Percentiles rank a stretch among this genome's conserved stretches.
Conservation (phyloP, 53 echinoderm and acorn worm species). For the Holothuria scabra region DNA sequence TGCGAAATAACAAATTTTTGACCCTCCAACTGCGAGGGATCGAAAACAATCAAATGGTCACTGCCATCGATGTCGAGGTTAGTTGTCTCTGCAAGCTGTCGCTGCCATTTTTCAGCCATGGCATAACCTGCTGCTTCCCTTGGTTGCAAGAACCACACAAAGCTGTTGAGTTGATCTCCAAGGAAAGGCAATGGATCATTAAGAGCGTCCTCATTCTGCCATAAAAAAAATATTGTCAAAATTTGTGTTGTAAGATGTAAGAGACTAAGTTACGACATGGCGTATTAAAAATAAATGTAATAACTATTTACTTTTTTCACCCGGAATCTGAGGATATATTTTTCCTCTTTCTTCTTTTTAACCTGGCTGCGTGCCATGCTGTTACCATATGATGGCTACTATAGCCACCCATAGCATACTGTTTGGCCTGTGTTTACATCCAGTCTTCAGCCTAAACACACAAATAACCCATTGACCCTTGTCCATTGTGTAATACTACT, state of each 20-base stretch:
- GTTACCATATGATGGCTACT: too few species aligned
- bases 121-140: slow-evolving; percentile 80
- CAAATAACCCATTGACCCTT: too few species aligned
- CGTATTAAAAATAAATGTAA: background rate
- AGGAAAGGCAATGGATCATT: slow-evolving; percentile 56
- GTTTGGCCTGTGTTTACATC: too few species aligned
- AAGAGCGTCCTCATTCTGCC: slow-evolving; percentile 63
- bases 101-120: slow-evolving; percentile 68
- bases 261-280: background rate
- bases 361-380: too few species aligned
- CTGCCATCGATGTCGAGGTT: slow-evolving; percentile 9
- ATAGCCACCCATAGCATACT: too few species aligned
- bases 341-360: too few species aligned
- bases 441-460: too few species aligned
- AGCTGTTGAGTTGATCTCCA: slow-evolving; percentile 62
- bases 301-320: too few species aligned
- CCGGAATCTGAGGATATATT: too few species aligned
- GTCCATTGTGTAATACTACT: too few species aligned
- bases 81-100: slow-evolving; percentile 30
- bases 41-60: slow-evolving; percentile 21
- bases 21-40: slow-evolving; percentile 33
- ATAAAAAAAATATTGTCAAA: background rate
- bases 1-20: slow-evolving; percentile 45
- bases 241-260: background rate
- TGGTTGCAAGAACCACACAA: slow-evolving; percentile 95